Base-by-base conservation (phyloP, 1,140 invertebrate genomes). In the Dinoponera quadriceps region DNA sequence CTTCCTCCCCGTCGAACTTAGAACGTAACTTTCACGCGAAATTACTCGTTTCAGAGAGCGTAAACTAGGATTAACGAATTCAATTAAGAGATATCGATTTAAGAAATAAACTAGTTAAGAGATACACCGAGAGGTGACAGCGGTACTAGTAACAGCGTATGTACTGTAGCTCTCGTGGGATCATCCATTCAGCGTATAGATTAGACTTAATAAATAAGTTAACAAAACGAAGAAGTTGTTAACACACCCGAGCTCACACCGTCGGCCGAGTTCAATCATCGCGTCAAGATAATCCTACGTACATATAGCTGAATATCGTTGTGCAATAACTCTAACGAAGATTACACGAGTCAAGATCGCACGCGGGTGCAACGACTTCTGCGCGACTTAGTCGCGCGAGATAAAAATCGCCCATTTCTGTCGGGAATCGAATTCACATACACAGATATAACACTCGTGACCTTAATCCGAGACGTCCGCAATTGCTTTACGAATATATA, bases 131-230 rank as follows among this genome's bases (percentile, higher is more conserved):
- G 20, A 65, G 18, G 9, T 78, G n/a, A n/a, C 63, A 78, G 11
- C 22, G 25, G 13, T 66, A 77, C 3, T 33, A 54, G 22, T 68
- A 57, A 78, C 5, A n/a, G n/a, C n/a, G n/a, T n/a, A n/a, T n/a
- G 33, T 68, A 78, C 14, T 66, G 22, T 66, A 78, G 44, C 33
- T 16, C 22, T 57, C 71, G 51, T 71, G 57, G 48, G 48, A 59
- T 80, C 5, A 80, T 69, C 22, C 48, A 69, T 80, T 69, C 57
- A 78, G 51, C 69, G 33, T 80, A 68, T 80, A 78, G 55, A 69
- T 71, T 57, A 77, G 14, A 2, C 25, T 80, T 80, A 48, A 80
- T 69, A 80, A 80, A 80, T 80, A 78, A 78, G 18, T 69, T 68
- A 68, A 65, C 44, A 77, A 75, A 66, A 1, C 11, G 16, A 66